Evolutionary conservation across 2,888 invertebrate species (phyloP).

Genomic region (Mesoligia furuncula): DNA sequence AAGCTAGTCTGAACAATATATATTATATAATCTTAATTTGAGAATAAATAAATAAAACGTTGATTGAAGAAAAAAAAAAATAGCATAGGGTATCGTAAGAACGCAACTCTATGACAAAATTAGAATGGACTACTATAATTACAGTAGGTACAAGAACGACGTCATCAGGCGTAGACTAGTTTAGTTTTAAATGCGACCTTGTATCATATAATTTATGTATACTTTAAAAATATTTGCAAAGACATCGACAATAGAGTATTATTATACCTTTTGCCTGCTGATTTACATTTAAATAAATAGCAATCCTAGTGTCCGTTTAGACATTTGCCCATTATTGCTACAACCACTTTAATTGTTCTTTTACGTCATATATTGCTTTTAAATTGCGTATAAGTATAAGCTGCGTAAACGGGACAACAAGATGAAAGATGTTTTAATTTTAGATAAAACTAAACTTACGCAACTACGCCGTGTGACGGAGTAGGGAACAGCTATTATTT

Average conservation of each 20-base stretch:
- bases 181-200: constrained; percentile 51
- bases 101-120: constrained; percentile 35
- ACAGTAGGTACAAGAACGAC: not conserved
- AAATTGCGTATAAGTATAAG: constrained; percentile 38
- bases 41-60: not conserved
- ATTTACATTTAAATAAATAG: constrained; percentile 18
- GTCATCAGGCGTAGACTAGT: constrained; percentile 27
- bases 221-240: constrained; percentile 31
- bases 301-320: not conserved
- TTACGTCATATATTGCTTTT: constrained; percentile 41
- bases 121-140: constrained; percentile 35
- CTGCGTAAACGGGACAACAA: constrained; percentile 36
- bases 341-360: constrained; percentile 25
- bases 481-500: constrained; percentile 12
- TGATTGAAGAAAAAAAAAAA: not conserved
- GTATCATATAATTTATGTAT: constrained; percentile 25
- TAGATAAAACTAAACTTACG: constrained; percentile 35
- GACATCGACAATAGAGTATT: constrained; percentile 6
- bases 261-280: not conserved
- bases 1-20: not conserved
- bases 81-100: constrained; percentile 13
- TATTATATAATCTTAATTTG: not conserved
- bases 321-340: constrained; percentile 18
- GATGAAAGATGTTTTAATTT: constrained; percentile 45
- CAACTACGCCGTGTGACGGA: constrained; percentile 18